These are phyloP conservation scores for Myiozetetes cayanensis DNA, from an alignment of 2,113 vertebrate genomes.

Conservation along the genomic window DNA sequence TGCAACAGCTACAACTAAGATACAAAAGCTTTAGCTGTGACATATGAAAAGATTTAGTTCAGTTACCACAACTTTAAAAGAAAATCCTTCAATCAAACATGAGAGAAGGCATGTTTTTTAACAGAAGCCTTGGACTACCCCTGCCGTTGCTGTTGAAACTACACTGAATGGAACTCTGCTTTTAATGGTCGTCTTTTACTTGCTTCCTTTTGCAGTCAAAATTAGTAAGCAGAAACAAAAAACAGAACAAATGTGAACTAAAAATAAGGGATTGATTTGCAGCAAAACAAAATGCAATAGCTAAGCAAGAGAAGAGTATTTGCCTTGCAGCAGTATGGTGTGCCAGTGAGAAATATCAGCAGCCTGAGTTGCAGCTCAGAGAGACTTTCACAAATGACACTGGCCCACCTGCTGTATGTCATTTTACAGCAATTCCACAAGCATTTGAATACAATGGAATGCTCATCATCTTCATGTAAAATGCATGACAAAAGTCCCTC, in stretches of 20 bases:
- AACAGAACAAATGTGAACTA: not conserved
- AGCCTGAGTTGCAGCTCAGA: not conserved
- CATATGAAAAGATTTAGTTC: not conserved
- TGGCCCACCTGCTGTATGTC: constrained; percentile 37
- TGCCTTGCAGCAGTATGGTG: not conserved
- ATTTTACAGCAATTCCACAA: constrained; percentile 29
- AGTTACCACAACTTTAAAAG: not conserved
- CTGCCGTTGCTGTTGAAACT: not conserved
- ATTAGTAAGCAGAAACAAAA: constrained; percentile 40
- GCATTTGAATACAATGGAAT: constrained; percentile 24
- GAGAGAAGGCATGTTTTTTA: not conserved
- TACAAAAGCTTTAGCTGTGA: not conserved
- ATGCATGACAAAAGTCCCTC: not conserved
- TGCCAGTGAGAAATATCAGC: not conserved
- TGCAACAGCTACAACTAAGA: not conserved
- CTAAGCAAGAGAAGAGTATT: not conserved
- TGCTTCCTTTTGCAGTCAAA: constrained; percentile 5
- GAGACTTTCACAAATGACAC: constrained; percentile 18
- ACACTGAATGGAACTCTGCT: not conserved
- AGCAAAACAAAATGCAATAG: constrained; percentile 32
- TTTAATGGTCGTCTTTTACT: not conserved
- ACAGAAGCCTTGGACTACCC: not conserved
- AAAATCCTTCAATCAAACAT: not conserved
- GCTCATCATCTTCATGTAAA: constrained; percentile 35
- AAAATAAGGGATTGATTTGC: constrained; percentile 43